Evolutionary conservation across 2,888 invertebrate genomes (phyloP), one percentile per base, ranked within the genome.

Genomic region (Stramonita haemastoma): DNA sequence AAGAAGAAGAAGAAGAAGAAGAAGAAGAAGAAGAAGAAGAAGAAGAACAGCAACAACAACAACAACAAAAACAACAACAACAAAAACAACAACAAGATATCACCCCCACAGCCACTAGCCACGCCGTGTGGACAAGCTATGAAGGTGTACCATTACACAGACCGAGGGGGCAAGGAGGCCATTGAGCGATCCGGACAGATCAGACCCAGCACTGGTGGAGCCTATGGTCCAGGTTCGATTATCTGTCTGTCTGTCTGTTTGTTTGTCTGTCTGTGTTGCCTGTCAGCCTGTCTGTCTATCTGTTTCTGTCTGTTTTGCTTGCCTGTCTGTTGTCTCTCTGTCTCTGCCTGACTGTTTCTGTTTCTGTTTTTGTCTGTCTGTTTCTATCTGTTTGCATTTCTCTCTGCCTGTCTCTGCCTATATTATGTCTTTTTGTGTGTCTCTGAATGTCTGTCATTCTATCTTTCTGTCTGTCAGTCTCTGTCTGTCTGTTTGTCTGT

Each of bases 81-180:
- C n/a, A n/a, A n/a, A n/a, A n/a, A n/a, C n/a, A n/a, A n/a, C n/a
- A n/a, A n/a, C n/a, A n/a, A n/a, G n/a, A n/a, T n/a, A n/a, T n/a
- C n/a, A 8, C 46, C 46, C 2, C 46, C 46, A 46, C n/a, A n/a
- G n/a, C 46, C 46, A 8, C 46, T 46, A 46, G 46, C 46, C 46
- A 2, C 8, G 46, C 46, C 46, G 4, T 46, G 46, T 5, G 46
- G 46, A 46, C 4, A 8, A 2, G 46, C 46, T 8, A 46, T 73
- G n/a, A 29, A 73, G n/a, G 73, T 73, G 73, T 73, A 73, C 73
- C 73, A 73, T n/a, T 73, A 73, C 73, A 73, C 73, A n/a, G n/a
- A 29, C 73, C 5, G 73, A n/a, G n/a, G n/a, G 26, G 73, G 73
- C n/a, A 73, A 29, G 73, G 73, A 73, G n/a, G 73, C n/a, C n/a